These are phyloP conservation scores for Invenusta paracnida DNA, from an alignment of 2,888 invertebrate genomes.

Conservation along the genomic window DNA sequence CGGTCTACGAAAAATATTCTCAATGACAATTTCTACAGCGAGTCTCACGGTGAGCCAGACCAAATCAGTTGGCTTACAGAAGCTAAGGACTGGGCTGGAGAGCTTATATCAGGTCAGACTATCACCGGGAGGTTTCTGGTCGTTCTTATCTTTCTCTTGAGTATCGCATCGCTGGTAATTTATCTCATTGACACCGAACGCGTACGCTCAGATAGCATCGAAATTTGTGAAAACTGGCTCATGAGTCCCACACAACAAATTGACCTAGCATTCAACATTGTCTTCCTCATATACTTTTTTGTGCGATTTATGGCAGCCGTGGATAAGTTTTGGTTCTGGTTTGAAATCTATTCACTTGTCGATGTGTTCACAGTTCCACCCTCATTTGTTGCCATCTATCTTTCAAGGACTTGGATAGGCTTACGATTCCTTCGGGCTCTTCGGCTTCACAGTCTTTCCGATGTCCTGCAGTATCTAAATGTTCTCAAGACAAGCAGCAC, in stretches of 20 bases:
- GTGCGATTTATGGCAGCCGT: conserved; percentile 99
- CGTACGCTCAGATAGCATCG: conserved; percentile 19
- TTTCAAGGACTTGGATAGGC: conserved; percentile 99
- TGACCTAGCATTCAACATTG: conserved; percentile 99
- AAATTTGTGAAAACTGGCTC: conserved; percentile 62
- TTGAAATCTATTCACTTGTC: conserved; percentile 99
- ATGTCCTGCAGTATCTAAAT: conserved; percentile 99
- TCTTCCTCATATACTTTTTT: conserved; percentile 99
- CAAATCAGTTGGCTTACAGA: conserved; percentile 45
- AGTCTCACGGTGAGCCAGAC: not conserved
- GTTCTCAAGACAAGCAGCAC: conserved; percentile 99
- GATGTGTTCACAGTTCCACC: conserved; percentile 99
- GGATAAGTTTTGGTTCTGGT: conserved; percentile 99
- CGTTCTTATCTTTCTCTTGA: conserved; percentile 42
- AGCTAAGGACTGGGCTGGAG: conserved; percentile 45
- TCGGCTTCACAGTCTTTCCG: conserved; percentile 99
- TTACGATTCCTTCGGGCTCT: conserved; percentile 98
- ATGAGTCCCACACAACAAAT: conserved; percentile 99
- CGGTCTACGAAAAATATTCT: not conserved
- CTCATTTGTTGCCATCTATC: conserved; percentile 99
- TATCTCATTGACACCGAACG: conserved; percentile 42
- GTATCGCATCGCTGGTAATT: conserved; percentile 39
- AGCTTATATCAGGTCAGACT: conserved; percentile 45
- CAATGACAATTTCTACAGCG: not conserved
- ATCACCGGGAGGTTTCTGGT: conserved; percentile 43